Evolutionary conservation across 92 coral and sea anemone species (phyloP), one percentile per base, ranked within the genome.

Genomic region (Parazoanthus swiftii): DNA sequence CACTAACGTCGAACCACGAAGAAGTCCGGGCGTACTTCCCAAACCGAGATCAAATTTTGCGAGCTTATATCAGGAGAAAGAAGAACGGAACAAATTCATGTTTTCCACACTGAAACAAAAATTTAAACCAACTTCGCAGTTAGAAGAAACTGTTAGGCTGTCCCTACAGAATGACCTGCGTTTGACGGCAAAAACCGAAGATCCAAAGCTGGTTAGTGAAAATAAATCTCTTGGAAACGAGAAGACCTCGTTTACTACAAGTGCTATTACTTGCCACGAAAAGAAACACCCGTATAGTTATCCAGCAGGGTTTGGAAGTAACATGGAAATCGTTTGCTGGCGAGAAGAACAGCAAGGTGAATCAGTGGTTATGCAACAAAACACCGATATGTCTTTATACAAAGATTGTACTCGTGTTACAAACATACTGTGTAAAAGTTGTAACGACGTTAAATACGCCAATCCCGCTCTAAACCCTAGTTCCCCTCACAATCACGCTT

Each of bases 291-390:
- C 14, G 51, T 80, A 50, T 14, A 79, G 39, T 29, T 79, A 80
- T 35, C 36, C 63, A 38, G 8, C 48, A 1, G 85, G 85, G 15
- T 80, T 58, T 33, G 85, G 85, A 38, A 80, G 85, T 36, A 68
- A 80, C 29, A 80, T 33, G 73, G 68, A 54, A 15, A 14, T 80
- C 38, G 13, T 39, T 8, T 54, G 85, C 26, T 80, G 36, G 39
- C 71, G 46, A 35, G 72, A 80, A 13, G 23, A 58, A 51, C 71
- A 16, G 68, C 63, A 29, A 33, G 63, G 25, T 36, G 46, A 67
- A 80, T 46, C 23, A 58, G 21, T 15, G 20, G 65, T 2, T 35
- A 14, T 7, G 73, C 70, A 58, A 80, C 8, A 18, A 25, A 14
- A 2, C 4, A 18, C 26, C 23, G 46, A 21, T 8, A 25, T 21